Conservation (phyloP, 23 tunicate genomes). For the Trididemnum nubilum region DNA sequence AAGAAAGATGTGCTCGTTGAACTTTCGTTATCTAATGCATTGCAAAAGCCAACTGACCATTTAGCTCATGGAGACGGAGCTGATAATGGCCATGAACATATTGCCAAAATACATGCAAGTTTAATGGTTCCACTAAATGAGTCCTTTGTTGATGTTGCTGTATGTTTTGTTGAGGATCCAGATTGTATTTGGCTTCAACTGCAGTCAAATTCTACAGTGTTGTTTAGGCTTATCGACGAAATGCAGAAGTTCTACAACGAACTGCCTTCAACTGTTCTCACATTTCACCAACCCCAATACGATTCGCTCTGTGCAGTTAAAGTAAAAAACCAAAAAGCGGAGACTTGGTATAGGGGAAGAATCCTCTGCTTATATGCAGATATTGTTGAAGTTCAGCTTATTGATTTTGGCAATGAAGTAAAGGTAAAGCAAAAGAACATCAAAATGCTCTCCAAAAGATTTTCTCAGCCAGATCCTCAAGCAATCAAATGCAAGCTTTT, state of each 20-base stretch:
- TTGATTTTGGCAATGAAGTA: slow-evolving; percentile 74
- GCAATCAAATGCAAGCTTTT: slow-evolving; percentile 54
- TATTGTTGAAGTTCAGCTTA: slow-evolving; percentile 58
- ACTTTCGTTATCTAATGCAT: background rate
- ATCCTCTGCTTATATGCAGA: slow-evolving; percentile 36
- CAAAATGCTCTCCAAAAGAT: slow-evolving; percentile 30
- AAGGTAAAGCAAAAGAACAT: slow-evolving; percentile 30
- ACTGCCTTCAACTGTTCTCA: slow-evolving; percentile 27
- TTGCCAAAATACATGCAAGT: background rate
- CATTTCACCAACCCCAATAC: background rate
- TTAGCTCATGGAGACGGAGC: background rate
- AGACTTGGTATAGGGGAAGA: slow-evolving; percentile 60
- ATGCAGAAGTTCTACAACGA: slow-evolving; percentile 37
- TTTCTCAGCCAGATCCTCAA: slow-evolving; percentile 31
- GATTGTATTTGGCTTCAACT: slow-evolving; percentile 80
- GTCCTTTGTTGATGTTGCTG: slow-evolving; percentile 29
- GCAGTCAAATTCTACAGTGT: slow-evolving; percentile 12
- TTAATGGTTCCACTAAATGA: background rate
- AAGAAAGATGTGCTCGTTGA: background rate
- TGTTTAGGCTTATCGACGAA: slow-evolving; percentile 34
- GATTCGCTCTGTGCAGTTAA: slow-evolving; percentile 13
- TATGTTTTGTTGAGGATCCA: slow-evolving; percentile 65
- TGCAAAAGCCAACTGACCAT: background rate
- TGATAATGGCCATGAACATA: background rate
- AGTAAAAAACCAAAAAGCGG: background rate